Base-by-base conservation (phyloP, 2,888 invertebrate species). In the Cheilosia urbana region DNA sequence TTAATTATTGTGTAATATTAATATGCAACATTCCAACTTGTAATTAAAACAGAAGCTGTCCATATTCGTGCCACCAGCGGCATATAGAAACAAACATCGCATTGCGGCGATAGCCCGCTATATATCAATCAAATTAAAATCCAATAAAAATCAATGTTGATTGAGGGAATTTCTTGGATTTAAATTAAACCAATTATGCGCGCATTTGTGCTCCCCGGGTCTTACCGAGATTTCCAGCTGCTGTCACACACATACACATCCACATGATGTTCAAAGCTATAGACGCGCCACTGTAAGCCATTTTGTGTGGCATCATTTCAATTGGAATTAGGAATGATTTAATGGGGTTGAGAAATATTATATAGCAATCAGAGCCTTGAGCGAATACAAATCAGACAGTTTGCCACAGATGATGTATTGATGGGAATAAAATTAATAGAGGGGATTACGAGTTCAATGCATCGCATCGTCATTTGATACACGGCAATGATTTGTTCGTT, bases 121-220 rank as follows among this genome's bases (percentile, higher is more conserved):
- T 75, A 30, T 55, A 83, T 83, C 83, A 83, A 83, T 83, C 83
- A 73, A 83, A 83, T 83, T 83, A 83, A 83, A 83, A 83, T 78
- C 78, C 83, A 83, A 83, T 83, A 83, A 83, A 83, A 83, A 49
- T 83, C 66, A 73, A 68, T 58, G 40, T 27, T 66, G 78, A 77
- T 62, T 83, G 78, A 78, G 78, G 30, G 53, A 75, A 51, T 49
- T 37, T 75, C 57, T 63, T 57, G 27, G 62, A 78, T 62, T 63
- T 68, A 68, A 83, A 78, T 83, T 78, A 78, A 83, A 73, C 68
- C 83, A 83, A 83, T 83, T 72, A 83, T 73, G 49, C 51, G 62
- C 30, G 30, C 9, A 30, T 17, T 37, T 19, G 53, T 34, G 27
- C 57, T 34, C 15, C 27, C 17, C 30, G 55, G 47, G 30, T 62